Base-by-base conservation (phyloP, 2,888 invertebrate species). In the Bellardia pandia region DNA sequence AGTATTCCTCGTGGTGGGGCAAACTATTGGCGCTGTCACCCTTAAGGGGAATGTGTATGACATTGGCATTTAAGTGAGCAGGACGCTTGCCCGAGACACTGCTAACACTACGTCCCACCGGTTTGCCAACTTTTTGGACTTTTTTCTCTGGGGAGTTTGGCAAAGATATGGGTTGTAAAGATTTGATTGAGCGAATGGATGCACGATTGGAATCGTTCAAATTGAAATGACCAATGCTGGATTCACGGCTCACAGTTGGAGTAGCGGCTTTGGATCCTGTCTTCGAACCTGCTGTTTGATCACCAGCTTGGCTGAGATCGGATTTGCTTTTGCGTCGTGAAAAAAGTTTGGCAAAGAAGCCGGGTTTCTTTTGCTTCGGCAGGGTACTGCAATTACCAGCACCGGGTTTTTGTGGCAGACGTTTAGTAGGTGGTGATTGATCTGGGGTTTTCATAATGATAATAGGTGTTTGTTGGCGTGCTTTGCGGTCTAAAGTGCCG, bases 31-130 rank as follows among this genome's bases (percentile, higher is more conserved):
- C 91, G 40, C 94, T 93, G 86, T 95, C 95, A 0, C 95, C 96
- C 92, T 96, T 96, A 1, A 96, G 92, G 0, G 96, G 96, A 77
- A 96, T 96, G 88, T 96, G 95, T 75, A 96, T 95, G 69, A 96
- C 94, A 86, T 95, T 95, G 62, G 95, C 95, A 16, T 95, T 95
- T 2, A 95, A 90, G 16, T 95, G 94, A 0, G 95, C 94, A 0
- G 95, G 95, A 0, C 95, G 93, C 85, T 94, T 94, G 1, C 95
- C 95, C 0, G 95, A 95, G 0, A 95, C 95, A 91, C 95, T 95
- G 90, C 95, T 95, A 1, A 95, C 95, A 74, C 95, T 95, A 0
- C 95, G 94, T 0, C 95, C 95, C 8, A 95, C 95, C 0, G 94
- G 95, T 80, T 95, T 95, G 40, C 91, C 90, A 0, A 92, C 91